phyloP scores from a whole-genome alignment of 2,113 vertebrate species.

The Paracanthobrama guichenoti region DNA sequence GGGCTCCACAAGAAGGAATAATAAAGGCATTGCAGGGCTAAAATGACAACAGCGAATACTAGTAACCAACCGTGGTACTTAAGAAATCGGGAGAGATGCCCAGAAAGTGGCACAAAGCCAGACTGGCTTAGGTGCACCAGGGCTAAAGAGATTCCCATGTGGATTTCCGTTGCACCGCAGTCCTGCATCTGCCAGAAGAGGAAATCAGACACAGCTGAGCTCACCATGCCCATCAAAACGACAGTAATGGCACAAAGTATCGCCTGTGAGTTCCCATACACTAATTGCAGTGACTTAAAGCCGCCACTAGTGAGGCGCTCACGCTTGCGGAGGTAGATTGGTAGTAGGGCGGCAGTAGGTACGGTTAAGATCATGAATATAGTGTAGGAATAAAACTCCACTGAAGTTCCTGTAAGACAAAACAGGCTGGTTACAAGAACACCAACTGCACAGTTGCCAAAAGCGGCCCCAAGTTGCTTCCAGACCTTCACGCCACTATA shows the following conservation, averaged over 20 bases:
- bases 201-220: constrained; percentile 78
- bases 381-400: constrained; percentile 80
- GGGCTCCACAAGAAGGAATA: constrained; percentile 83
- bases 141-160: constrained; percentile 79
- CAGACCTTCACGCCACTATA: constrained; percentile 73
- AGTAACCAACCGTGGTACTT: constrained; percentile 64
- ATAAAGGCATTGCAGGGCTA: constrained; percentile 80
- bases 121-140: constrained; percentile 76
- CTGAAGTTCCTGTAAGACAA: constrained; percentile 69
- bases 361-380: constrained; percentile 62
- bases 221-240: constrained; percentile 67
- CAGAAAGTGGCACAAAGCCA: constrained; percentile 65
- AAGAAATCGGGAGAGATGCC: constrained; percentile 68
- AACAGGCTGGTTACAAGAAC: constrained; percentile 74
- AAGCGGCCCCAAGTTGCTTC: constrained; percentile 73
- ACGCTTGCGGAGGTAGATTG: constrained; percentile 70
- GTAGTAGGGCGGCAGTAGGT: constrained; percentile 69
- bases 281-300: constrained; percentile 76
- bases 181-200: constrained; percentile 91
- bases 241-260: constrained; percentile 74
- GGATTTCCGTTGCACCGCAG: constrained; percentile 75
- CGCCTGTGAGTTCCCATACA: constrained; percentile 72
- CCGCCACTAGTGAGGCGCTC: constrained; percentile 57
- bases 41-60: constrained; percentile 63
- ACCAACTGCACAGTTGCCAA: constrained; percentile 71